Evolutionary conservation across 2,797 vertebrate genomes (phyloP).

Genomic region (Cirrhinus mrigala): DNA sequence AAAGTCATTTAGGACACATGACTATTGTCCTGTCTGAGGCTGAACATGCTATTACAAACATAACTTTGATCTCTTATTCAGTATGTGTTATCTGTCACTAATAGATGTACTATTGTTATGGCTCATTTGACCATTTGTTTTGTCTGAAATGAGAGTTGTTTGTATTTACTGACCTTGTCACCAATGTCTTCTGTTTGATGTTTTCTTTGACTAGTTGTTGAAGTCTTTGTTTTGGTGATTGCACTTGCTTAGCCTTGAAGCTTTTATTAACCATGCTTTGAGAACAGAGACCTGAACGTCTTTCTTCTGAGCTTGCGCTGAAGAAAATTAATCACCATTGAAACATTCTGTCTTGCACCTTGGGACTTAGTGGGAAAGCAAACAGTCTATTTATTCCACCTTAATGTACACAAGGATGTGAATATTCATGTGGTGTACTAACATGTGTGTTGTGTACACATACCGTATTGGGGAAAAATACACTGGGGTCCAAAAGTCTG

Average conservation of each 20-base stretch:
- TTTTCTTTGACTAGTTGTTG: constrained; percentile 21
- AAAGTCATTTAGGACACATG: constrained; percentile 18
- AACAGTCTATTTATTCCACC: constrained; percentile 36
- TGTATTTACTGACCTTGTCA: constrained; percentile 9
- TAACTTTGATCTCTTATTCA: background rate
- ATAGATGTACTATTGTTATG: background rate
- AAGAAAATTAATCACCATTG: constrained; percentile 41
- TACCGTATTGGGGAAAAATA: background rate
- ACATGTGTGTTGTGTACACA: background rate
- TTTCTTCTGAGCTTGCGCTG: background rate
- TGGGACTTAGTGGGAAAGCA: constrained; percentile 31
- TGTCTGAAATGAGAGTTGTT: constrained; percentile 5
- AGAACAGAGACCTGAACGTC: constrained; percentile 7
- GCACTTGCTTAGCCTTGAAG: background rate
- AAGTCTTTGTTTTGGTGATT: constrained; percentile 19
- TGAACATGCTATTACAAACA: background rate
- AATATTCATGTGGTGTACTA: constrained; percentile 51
- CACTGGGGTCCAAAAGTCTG: background rate
- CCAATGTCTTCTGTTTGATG: background rate
- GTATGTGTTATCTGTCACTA: background rate
- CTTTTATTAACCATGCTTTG: constrained; percentile 14
- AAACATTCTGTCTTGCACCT: constrained; percentile 40
- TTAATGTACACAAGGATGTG: constrained; percentile 23
- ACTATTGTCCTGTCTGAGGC: background rate
- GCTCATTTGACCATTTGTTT: background rate